These are phyloP conservation scores for Empidonax traillii DNA, from an alignment of 2,113 vertebrate genomes.

Conservation along the genomic window DNA sequence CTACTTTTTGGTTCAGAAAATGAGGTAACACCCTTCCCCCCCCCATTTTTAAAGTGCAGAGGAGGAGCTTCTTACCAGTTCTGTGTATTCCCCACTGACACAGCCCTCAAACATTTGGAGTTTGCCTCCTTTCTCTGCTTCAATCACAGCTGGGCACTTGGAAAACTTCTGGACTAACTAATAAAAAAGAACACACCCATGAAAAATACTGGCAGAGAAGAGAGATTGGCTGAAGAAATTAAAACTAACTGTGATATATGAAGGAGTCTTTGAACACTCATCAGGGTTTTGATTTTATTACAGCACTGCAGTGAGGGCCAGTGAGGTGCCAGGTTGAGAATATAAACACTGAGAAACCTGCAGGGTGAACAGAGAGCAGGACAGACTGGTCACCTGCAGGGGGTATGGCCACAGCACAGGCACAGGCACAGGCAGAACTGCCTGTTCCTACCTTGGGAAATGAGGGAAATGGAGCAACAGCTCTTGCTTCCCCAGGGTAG, in stretches of 20 bases:
- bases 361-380: not conserved
- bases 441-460: not conserved
- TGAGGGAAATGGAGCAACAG: not conserved
- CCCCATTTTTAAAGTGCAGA: not conserved
- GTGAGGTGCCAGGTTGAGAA: not conserved
- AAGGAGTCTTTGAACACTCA: not conserved
- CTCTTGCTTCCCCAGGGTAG: not conserved
- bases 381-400: not conserved
- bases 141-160: slow-evolving; percentile 64
- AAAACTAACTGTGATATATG: rapidly evolving
- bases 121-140: slow-evolving; percentile 71
- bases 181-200: not conserved
- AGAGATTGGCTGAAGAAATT: not conserved
- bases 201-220: not conserved
- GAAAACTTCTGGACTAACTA: slow-evolving; percentile 73
- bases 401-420: not conserved
- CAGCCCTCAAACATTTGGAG: slow-evolving; percentile 73
- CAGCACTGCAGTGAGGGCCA: not conserved
- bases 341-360: not conserved
- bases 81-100: slow-evolving; percentile 65
- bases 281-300: not conserved
- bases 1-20: not conserved
- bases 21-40: rapidly evolving
- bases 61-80: slow-evolving; percentile 56
- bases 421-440: not conserved